Percentiles rank a stretch among this genome's conserved stretches.
Evolutionary conservation across 2,888 invertebrate species (phyloP).

Genomic region (Erebia ligea): DNA sequence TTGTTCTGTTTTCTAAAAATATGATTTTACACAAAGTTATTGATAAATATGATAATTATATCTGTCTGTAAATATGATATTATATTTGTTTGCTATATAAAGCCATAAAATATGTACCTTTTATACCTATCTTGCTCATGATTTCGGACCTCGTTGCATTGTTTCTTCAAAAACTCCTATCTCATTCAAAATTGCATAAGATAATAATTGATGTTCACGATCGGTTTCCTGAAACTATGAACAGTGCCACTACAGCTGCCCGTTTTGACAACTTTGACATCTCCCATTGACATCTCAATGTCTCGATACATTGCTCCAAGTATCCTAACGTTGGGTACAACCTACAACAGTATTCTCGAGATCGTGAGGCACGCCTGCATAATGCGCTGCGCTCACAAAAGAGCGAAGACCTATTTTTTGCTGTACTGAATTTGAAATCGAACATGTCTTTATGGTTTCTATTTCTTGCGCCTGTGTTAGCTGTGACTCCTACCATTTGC

Average conservation of each 20-base stretch:
- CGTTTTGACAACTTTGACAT: slow-evolving; percentile 30
- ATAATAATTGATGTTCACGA: background rate
- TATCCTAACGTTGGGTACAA: slow-evolving; percentile 39
- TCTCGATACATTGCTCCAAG: slow-evolving; percentile 35
- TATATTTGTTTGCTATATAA: too few species aligned
- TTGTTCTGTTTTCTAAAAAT: too few species aligned
- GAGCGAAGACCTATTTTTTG: slow-evolving; percentile 77
- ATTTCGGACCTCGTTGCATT: too few species aligned
- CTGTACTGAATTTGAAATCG: slow-evolving; percentile 76
- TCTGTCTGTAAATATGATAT: too few species aligned
- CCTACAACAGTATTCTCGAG: slow-evolving; percentile 44
- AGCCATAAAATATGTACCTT: too few species aligned
- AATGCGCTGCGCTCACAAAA: slow-evolving; percentile 65
- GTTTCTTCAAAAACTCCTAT: too few species aligned
- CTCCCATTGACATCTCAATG: slow-evolving; percentile 42
- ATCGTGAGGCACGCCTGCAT: slow-evolving; percentile 81
- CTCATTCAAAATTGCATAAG: too few species aligned
- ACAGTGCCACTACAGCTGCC: slow-evolving; percentile 16
- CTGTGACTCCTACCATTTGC: slow-evolving; percentile 16
- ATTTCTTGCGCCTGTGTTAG: slow-evolving; percentile 58
- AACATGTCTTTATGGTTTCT: slow-evolving; percentile 73
- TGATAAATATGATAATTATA: too few species aligned
- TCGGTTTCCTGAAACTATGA: background rate
- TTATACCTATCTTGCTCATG: too few species aligned
- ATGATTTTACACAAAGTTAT: too few species aligned